Base-by-base conservation (phyloP, 2,888 invertebrate genomes). In the Drosophila emarginata region DNA sequence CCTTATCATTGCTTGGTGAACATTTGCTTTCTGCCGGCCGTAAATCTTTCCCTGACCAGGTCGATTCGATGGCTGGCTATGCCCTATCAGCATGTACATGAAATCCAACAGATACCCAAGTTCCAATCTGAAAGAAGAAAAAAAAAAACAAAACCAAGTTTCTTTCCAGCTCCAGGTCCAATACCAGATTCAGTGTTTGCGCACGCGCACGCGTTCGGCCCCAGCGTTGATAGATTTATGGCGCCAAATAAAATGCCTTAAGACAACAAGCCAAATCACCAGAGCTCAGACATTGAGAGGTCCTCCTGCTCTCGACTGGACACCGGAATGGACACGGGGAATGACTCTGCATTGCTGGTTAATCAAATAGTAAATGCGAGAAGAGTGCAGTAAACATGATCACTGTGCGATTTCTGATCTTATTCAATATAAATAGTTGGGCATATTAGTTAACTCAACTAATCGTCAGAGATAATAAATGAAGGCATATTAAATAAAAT, bases 231-330 rank as follows among this genome's bases (percentile, higher is more conserved):
- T 90, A 89, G 89, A 89, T 89, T 89, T 89, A 89, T 89, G 89
- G 89, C 90, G 89, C 89, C 89, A 90, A 90, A 89, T 90, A 88
- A 90, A 89, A 85, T 87, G 88, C 89, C 83, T 75, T 79, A 78
- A 82, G 86, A 87, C 82, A 88, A 84, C 72, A 76, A 75, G 68
- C 79, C 79, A 79, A 86, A 80, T 82, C 86, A 80, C 64, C 75
- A 67, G 58, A 60, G 61, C 32, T 18, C 45, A 37, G 60, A 45
- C 45, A 21, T 21, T 45, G 45, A 45, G 45, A 45, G 45, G 21
- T 45, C 45, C 45, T 45, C 12, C 18, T 45, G 45, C 18, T 21
- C 45, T 26, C 5, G 26, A 26, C 26, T 26, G 23, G 23, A 23
- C 40, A 11, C 4, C 37, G 15, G 15, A 64, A 58, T 26, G 36